phyloP scores from a whole-genome alignment of 1,140 invertebrate genomes.

The Thereuonema tuberculata region DNA sequence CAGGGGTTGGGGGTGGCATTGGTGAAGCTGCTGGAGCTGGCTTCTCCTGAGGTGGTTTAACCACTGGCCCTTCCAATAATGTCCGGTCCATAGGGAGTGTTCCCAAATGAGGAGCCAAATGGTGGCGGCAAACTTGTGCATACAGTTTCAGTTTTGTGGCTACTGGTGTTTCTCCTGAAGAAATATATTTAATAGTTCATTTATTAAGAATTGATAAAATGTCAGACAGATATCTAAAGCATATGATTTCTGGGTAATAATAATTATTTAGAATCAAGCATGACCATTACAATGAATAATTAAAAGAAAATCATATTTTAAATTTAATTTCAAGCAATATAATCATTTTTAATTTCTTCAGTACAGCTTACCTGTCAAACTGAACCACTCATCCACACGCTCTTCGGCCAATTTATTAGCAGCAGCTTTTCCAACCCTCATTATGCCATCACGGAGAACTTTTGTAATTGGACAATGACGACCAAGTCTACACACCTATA shows the following conservation, averaged over 20 bases:
- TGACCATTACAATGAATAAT: no score
- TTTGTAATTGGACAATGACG: constrained; percentile 75
- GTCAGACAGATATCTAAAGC: no score
- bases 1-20: constrained; percentile 44
- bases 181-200: no score
- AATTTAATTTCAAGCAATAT: no score
- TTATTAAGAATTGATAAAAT: no score
- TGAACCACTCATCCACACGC: constrained; percentile 82
- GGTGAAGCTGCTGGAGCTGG: constrained; percentile 36
- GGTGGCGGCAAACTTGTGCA: constrained; percentile 55
- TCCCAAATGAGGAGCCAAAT: constrained; percentile 64
- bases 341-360: no score
- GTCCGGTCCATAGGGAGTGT: constrained; percentile 64
- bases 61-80: constrained; percentile 49
- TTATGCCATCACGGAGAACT: constrained; percentile 68
- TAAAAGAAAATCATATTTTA: no score
- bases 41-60: constrained; percentile 20
- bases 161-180: constrained; percentile 57
- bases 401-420: constrained; percentile 47
- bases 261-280: no score
- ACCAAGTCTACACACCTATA: constrained; percentile 65
- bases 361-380: constrained; percentile 36
- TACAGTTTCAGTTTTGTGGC: constrained; percentile 72
- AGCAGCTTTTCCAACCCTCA: constrained; percentile 61
- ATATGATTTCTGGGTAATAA: no score